Base-by-base conservation (phyloP, 2,888 invertebrate genomes). In the Amphipoea lucens region DNA sequence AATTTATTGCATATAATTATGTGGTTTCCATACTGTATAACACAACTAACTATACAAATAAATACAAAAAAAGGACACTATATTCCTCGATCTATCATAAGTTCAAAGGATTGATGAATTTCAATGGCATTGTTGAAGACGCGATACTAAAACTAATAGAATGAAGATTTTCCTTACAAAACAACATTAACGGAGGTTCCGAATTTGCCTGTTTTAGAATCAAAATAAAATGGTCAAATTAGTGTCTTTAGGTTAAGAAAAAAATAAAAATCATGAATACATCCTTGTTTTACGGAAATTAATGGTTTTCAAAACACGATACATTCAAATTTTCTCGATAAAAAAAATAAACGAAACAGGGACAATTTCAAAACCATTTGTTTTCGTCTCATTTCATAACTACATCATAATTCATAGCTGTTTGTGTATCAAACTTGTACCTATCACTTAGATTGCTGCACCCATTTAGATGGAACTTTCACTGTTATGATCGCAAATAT, bases 381-480 rank as follows among this genome's bases (percentile, higher is more conserved):
- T 23, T 23, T 23, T 57, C 17, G 51, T 6, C 54, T 54, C 57
- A n/a, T 57, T 60, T 60, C 57, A 57, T 60, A 60, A 57, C 11
- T 23, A n/a, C n/a, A n/a, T n/a, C 57, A 57, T 57, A n/a, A 57
- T 57, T 57, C 11, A 60, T 60, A 23, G 11, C n/a, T 11, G 57
- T 60, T n/a, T n/a, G 57, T 60, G 57, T 60, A n/a, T 60, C n/a
- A 60, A n/a, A 60, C 11, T n/a, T n/a, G 36, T 40, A 62, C 14
- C 54, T 84, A 86, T 77, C 66, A 68, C 83, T 54, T 9, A 82
- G 82, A 82, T 74, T 68, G 67, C 78, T 78, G 70, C 51, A 68
- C 83, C 74, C 42, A 65, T 82, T 82, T 82, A 82, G 70, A 84
- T 86, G 67, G 82, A 54, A 82, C 86, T 84, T 82, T 84, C 84